Percentiles rank a stretch among this genome's conserved stretches.
phyloP scores from a whole-genome alignment of 2,113 vertebrate genomes.

The Mungos mungo region DNA sequence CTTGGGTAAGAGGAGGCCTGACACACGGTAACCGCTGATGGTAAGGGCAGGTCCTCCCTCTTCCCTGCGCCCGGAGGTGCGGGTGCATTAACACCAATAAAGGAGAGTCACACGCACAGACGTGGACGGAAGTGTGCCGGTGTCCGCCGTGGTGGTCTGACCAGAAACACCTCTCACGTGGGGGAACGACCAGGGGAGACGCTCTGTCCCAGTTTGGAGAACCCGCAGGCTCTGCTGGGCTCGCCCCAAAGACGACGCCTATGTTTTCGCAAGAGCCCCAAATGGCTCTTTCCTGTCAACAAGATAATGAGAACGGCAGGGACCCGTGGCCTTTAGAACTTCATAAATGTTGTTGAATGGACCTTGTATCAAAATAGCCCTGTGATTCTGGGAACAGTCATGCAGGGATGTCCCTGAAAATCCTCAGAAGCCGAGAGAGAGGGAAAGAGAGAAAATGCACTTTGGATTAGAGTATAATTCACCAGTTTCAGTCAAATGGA shows the following conservation, averaged over 20 bases:
- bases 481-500: not conserved
- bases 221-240: not conserved
- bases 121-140: fast-evolving
- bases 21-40: fast-evolving
- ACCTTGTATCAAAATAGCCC: not conserved
- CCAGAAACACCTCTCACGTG: fast-evolving
- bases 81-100: fast-evolving
- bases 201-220: not conserved
- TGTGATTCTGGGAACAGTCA: not conserved
- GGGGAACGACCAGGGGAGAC: too few relatives aligned
- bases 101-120: too few relatives aligned
- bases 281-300: not conserved
- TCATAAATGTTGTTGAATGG: not conserved
- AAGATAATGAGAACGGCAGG: too few relatives aligned
- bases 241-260: not conserved
- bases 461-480: not conserved
- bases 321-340: too few relatives aligned
- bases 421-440: not conserved
- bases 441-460: not conserved
- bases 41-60: fast-evolving
- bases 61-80: not conserved
- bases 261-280: not conserved
- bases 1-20: not conserved
- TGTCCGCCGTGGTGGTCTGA: too few relatives aligned
- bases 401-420: not conserved